Percentiles rank a stretch among this genome's conserved stretches.
Evolutionary conservation across 92 coral and sea anemone genomes (phyloP).

Genomic region (Porites cylindrica): DNA sequence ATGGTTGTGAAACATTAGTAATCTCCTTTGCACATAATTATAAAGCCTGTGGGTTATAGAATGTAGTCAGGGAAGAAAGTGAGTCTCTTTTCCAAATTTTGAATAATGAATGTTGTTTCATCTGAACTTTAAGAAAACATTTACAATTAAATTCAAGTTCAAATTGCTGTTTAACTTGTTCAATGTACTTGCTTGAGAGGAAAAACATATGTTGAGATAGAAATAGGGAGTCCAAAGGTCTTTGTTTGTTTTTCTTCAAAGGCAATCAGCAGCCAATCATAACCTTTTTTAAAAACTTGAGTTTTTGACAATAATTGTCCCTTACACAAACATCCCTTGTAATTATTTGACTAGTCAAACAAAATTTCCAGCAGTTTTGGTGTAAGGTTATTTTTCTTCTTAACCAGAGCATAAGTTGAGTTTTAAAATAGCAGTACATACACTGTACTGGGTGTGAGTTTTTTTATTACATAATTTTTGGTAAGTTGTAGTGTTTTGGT

Average conservation of each 20-base stretch:
- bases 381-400: not conserved
- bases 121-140: not conserved
- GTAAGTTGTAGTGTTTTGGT: too few species aligned
- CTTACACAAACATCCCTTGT: not conserved
- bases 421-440: not conserved
- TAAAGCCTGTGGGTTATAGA: too few species aligned
- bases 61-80: too few species aligned
- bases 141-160: not conserved
- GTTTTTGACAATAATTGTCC: not conserved
- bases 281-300: not conserved
- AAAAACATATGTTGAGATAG: not conserved
- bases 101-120: not conserved
- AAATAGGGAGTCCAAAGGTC: not conserved
- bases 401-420: not conserved
- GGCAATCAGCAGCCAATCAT: not conserved
- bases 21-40: not conserved
- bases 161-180: not conserved
- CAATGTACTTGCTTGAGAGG: not conserved
- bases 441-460: too few species aligned
- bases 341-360: not conserved
- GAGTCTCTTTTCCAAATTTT: not conserved
- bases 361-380: not conserved
- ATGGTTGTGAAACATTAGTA: not conserved
- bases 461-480: too few species aligned
- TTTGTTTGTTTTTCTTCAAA: constrained; percentile 8